Evolutionary conservation across 2,888 invertebrate genomes (phyloP), one percentile per base, ranked within the genome.

Genomic region (Trachelus tabidus): DNA sequence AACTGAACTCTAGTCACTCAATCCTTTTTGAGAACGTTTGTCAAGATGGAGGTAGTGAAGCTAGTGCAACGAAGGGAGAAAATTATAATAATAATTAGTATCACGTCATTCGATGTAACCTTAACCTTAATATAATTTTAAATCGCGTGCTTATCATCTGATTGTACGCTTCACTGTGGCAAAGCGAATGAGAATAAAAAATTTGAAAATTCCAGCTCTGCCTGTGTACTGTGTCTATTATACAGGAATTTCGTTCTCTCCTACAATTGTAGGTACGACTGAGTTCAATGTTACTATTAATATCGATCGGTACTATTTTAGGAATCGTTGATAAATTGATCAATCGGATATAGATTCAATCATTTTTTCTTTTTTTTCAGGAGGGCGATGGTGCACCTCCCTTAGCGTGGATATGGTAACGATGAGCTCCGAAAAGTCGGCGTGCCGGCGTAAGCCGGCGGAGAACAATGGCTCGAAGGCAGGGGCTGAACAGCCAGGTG

Each of bases 341-440:
- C 23, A 15, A 56, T 56, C 56, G 23, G 23, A 56, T 23, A 9
- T 56, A 23, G 23, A 56, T 2, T 0, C 23, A 23, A 4, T 56
- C 6, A 9, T 9, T 56, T 15, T 23, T 56, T 1, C 23, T 23
- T 40, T 12, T 81, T 76, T 77, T 68, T 68, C 79, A 93, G 93
- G 91, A 92, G 88, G 92, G 93, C 89, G 92, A 93, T 90, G 93
- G 93, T 91, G 93, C 93, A 90, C 93, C 92, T 91, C 93, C 92
- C 88, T 92, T 93, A 88, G 93, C 92, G 84, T 93, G 92, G 93
- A 92, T 93, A 94, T 94, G 94, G 94, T 94, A 92, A 94, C 94
- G 87, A 94, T 94, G 94, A 94, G 94, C 92, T 93, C 94, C 85
- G 94, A 94, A 88, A 94, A 94, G 92, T 93, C 93, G 92, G 93